These are phyloP conservation scores for Drosophila obscura DNA, from an alignment of 1,140 invertebrate species.

Conservation along the genomic window DNA sequence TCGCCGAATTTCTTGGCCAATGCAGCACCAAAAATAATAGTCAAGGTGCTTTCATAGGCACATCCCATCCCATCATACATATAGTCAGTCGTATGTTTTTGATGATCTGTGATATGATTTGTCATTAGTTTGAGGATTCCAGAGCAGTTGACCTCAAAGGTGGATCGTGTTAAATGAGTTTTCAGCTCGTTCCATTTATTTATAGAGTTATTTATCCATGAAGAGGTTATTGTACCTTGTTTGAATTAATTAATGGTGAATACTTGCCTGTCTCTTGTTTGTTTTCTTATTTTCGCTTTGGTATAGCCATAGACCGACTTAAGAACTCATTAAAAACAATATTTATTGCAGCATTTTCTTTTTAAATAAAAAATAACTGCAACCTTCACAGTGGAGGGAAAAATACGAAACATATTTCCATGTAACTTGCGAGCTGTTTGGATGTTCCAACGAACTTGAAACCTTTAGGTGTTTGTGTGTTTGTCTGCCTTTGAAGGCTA, in stretches of 20 bases:
- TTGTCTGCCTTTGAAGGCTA: slow-evolving; percentile 57
- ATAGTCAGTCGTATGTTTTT: slow-evolving; percentile 21
- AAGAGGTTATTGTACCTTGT: slow-evolving; percentile 29
- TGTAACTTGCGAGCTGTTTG: slow-evolving; percentile 66
- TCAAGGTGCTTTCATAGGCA: slow-evolving; percentile 53
- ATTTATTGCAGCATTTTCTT: slow-evolving; percentile 32
- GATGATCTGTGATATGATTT: slow-evolving; percentile 43
- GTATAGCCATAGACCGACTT: neutral
- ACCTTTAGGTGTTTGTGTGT: slow-evolving; percentile 17
- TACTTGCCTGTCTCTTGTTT: slow-evolving; percentile 29
- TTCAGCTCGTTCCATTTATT: slow-evolving; percentile 11
- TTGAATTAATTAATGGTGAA: slow-evolving; percentile 32
- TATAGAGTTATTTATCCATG: neutral
- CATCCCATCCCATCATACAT: too few species aligned
- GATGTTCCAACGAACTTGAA: slow-evolving; percentile 60
- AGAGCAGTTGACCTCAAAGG: slow-evolving; percentile 15
- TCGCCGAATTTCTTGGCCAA: slow-evolving; percentile 55
- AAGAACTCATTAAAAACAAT: slow-evolving; percentile 8
- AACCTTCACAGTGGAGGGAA: slow-evolving; percentile 46
- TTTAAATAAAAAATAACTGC: slow-evolving; percentile 23
- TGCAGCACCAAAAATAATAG: slow-evolving; percentile 61
- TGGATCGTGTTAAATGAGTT: neutral
- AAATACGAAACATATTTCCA: slow-evolving; percentile 37
- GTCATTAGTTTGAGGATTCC: slow-evolving; percentile 22
- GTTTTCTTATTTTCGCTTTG: slow-evolving; percentile 18